Evolutionary conservation across 2,113 vertebrate genomes (phyloP).

Genomic region (Hoplias malabaricus): DNA sequence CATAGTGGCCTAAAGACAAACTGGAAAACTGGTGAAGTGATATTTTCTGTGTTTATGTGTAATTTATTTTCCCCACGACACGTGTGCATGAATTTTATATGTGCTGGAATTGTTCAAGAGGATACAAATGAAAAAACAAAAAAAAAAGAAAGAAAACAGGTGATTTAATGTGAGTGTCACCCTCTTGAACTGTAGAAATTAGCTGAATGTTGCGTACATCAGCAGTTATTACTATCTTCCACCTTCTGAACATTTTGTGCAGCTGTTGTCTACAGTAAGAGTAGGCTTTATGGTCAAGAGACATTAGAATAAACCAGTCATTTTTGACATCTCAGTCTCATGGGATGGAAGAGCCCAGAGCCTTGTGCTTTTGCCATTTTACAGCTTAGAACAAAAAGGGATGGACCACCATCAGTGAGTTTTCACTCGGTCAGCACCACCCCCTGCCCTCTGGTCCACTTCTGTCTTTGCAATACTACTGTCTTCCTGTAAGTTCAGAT

Average conservation of each 20-base stretch:
- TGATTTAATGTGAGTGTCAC: slow-evolving; percentile 51
- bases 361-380: slow-evolving; percentile 40
- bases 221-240: slow-evolving; percentile 1
- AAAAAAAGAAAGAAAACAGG: slow-evolving; percentile 31
- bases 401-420: slow-evolving; percentile 55
- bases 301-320: neutral
- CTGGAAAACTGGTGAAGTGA: neutral
- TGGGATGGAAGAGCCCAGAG: slow-evolving; percentile 25
- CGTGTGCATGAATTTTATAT: slow-evolving; percentile 68
- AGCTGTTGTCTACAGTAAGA: neutral
- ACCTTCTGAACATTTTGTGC: slow-evolving; percentile 4
- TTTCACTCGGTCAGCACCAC: slow-evolving; percentile 66
- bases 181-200: slow-evolving; percentile 18
- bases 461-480: slow-evolving; percentile 75
- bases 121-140: neutral
- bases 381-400: neutral
- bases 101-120: slow-evolving; percentile 38
- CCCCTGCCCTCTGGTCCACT: slow-evolving; percentile 61
- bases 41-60: slow-evolving; percentile 13
- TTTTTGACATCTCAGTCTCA: slow-evolving; percentile 15
- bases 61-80: slow-evolving; percentile 52
- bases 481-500: slow-evolving; percentile 78
- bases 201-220: slow-evolving; percentile 17
- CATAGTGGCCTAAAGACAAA: neutral
- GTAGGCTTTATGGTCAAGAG: neutral